Percentiles rank a stretch among this genome's conserved stretches.
phyloP scores from a whole-genome alignment of 2,797 vertebrate genomes.

The Gallinago nigripennis region DNA sequence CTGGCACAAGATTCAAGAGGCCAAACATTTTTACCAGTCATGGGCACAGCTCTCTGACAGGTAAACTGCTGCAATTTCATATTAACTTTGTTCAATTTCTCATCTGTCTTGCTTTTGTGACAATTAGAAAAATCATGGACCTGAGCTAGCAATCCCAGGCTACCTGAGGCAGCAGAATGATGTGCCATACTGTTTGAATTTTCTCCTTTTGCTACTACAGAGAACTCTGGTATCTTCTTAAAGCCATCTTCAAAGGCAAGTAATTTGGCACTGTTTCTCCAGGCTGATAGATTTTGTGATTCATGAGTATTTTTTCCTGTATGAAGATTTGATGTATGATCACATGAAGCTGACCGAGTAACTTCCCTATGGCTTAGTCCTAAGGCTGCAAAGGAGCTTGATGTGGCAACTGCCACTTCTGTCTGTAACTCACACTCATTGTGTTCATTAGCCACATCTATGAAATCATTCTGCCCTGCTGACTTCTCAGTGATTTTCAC shows the following conservation, averaged over 20 bases:
- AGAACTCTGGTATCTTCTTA: conserved; percentile 13
- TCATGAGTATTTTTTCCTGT: neutral
- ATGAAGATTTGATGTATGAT: neutral
- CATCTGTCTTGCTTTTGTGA: neutral
- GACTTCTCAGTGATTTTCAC: conserved; percentile 51
- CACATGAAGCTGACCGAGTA: neutral
- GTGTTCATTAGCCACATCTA: neutral
- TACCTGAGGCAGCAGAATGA: neutral
- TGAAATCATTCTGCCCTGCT: neutral
- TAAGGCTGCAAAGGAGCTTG: conserved; percentile 1
- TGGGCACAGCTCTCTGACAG: conserved; percentile 73
- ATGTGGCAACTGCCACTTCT: conserved; percentile 6
- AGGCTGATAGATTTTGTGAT: neutral
- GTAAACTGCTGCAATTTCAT: conserved; percentile 14
- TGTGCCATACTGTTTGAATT: neutral
- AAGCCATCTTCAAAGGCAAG: neutral
- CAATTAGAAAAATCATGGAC: neutral
- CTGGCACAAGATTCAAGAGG: conserved; percentile 77
- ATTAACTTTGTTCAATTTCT: neutral
- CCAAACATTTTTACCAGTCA: conserved; percentile 76
- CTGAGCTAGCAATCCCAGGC: neutral
- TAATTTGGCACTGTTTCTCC: neutral
- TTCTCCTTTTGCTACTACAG: neutral
- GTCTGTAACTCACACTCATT: neutral
- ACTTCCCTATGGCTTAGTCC: conserved; percentile 3